Evolutionary conservation across 2,888 invertebrate genomes (phyloP), one percentile per base, ranked within the genome.

Genomic region (Dryomyza anilis): DNA sequence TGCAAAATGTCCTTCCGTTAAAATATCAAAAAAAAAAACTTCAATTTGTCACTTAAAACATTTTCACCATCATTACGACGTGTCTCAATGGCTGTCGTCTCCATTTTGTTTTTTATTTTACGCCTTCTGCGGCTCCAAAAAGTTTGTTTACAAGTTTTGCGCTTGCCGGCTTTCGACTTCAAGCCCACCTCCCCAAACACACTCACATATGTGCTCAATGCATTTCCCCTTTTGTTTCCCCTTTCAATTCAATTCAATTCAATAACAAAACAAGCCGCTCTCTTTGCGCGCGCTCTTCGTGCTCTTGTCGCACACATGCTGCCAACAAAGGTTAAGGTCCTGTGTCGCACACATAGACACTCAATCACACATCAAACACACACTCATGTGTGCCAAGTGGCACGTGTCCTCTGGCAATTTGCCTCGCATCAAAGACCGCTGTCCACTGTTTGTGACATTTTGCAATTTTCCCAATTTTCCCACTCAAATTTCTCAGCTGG

Each of bases 61-160:
- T n/a, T n/a, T 48, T 16, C 25, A 23, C 48, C 30, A 21, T 33
- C 46, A 73, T 73, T 70, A 74, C 73, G 76, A 73, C 74, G 74
- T n/a, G n/a, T 76, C 74, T 75, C 72, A 71, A 75, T 75, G 74
- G 73, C 71, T 70, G 70, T 69, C 64, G 66, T 69, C 69, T 66
- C 66, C 65, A 66, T 70, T 68, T 50, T 67, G 36, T 23, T 61
- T 55, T 48, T 19, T 57, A 65, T 57, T 53, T 36, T 30, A 29
- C 45, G 21, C 48, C 48, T 36, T 33, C n/a, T n/a, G 3, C 5
- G 25, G 19, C 57, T 23, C 19, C 30, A 53, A 53, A 21, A 52
- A 45, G 61, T 68, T 46, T 68, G 64, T 64, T 62, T 64, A 63
- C 56, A 50, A 46, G 29, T 53, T 58, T 50, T 6, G 2, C 25